Evolutionary conservation across 2,888 invertebrate genomes (phyloP), one percentile per base, ranked within the genome.

Genomic region (Cetonia aurata): DNA sequence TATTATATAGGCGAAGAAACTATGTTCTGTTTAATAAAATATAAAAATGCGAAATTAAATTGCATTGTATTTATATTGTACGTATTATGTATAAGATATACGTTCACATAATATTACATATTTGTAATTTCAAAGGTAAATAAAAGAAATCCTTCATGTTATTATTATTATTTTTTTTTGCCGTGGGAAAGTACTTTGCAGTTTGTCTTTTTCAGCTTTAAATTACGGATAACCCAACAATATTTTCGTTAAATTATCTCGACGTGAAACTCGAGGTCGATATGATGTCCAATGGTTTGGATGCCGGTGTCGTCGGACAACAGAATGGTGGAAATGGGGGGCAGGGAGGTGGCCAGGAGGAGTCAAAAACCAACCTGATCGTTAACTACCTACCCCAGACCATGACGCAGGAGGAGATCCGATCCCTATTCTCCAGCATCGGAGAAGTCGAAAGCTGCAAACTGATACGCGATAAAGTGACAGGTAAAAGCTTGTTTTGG

Each of bases 371-470:
- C 79, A 99, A 99, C 88, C 91, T 99, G 79, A 99, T 99, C 86
- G 99, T 99, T 83, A 99, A 99, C 89, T 99, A 99, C 87, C 90
- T 99, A 86, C 99, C 99, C 74, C 99, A 99, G 89, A 98, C 96
- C 80, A 99, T 99, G 99, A 97, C 97, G 70, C 99, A 99, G 87
- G 99, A 99, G 86, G 99, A 99, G 86, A 99, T 99, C 76, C 90
- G 98, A 75, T 96, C 97, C 70, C 89, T 99, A 68, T 99, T 99
- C 88, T 96, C 97, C 69, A 96, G 96, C 85, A 98, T 99, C 83
- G 99, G 99, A 71, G 99, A 99, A 85, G 97, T 99, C 74, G 99
- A 99, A 86, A 97, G 96, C 80, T 99, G 99, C 87, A 99, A 99
- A 87, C 90, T 99, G 83, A 99, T 99, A 83, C 89, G 99, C 77